Evolutionary conservation across 2,113 vertebrate species (phyloP).

Genomic region (Python bivittatus): DNA sequence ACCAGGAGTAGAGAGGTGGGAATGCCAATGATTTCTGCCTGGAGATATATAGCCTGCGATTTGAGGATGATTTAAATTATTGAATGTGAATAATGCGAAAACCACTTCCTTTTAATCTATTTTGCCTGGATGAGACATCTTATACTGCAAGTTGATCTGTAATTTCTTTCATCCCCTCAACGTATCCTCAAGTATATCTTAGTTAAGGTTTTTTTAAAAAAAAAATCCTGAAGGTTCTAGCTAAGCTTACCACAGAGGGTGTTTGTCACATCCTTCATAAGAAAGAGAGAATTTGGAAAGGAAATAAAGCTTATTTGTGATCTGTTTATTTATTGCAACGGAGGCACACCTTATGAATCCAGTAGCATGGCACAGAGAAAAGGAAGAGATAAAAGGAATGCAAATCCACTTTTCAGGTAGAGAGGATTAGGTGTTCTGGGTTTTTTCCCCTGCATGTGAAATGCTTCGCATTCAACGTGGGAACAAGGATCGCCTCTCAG

Average conservation of each 20-base stretch:
- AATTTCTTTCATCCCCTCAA: slow-evolving; percentile 69
- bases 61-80: slow-evolving; percentile 74
- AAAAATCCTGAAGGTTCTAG: slow-evolving; percentile 63
- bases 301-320: slow-evolving; percentile 70
- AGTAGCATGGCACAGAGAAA: slow-evolving; percentile 62
- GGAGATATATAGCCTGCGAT: slow-evolving; percentile 51
- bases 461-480: slow-evolving; percentile 52
- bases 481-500: slow-evolving; percentile 40
- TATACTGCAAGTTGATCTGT: slow-evolving; percentile 73
- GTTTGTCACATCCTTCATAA: slow-evolving; percentile 64
- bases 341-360: slow-evolving; percentile 65
- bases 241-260: slow-evolving; percentile 56
- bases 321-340: slow-evolving; percentile 53
- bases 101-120: slow-evolving; percentile 58
- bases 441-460: slow-evolving; percentile 28
- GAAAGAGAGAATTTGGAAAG: slow-evolving; percentile 63
- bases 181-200: slow-evolving; percentile 69
- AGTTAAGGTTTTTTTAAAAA: slow-evolving; percentile 54
- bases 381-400: slow-evolving; percentile 61
- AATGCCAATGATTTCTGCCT: slow-evolving; percentile 63
- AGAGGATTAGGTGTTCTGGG: slow-evolving; percentile 54
- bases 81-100: slow-evolving; percentile 72
- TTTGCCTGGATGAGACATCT: slow-evolving; percentile 61
- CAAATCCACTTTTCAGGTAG: slow-evolving; percentile 60
- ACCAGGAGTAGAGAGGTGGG: slow-evolving; percentile 3